Base-by-base conservation (phyloP, 2,888 invertebrate species). In the Dryomyza anilis region DNA sequence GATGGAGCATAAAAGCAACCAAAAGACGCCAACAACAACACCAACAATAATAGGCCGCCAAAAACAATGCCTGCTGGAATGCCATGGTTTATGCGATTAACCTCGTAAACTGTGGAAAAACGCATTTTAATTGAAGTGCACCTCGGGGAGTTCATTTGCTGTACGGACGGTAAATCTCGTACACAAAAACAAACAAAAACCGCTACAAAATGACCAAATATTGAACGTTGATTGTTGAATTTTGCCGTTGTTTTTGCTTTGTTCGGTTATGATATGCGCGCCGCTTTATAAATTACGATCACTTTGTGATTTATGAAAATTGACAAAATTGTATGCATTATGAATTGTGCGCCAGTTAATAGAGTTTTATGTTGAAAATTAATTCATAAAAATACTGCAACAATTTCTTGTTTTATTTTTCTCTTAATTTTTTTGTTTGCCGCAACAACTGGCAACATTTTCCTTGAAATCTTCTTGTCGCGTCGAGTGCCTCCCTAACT, bases 61-160 rank as follows among this genome's bases (percentile, higher is more conserved):
- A n/a, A n/a, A 25, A n/a, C 27, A 60, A 50, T 12, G 50, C 6
- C n/a, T 52, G 39, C 36, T n/a, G 16, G 4, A 60, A 78, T 76
- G 69, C 73, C 73, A 63, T 76, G 75, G 73, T 78, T 77, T 76
- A 76, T 76, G 76, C 74, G 73, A 73, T 75, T 74, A 76, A 76
- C 73, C 73, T 73, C 79, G 73, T 80, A 80, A 79, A 79, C 71
- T 59, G 65, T 64, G 73, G 73, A 59, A 80, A 77, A 81, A 81
- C 78, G 80, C 77, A 79, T 81, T 80, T 80, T 80, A 81, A 81
- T 81, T 79, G 80, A 80, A 80, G 80, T 77, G 76, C 74, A 77
- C 81, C 79, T 76, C 72, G 73, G 80, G 81, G 80, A 80, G 74
- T 77, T 74, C 69, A 76, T 10, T 36, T 21, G 43, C 45, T 61